Evolutionary conservation across 2,888 invertebrate genomes (phyloP).

Genomic region (Caenorhabditis doughertyi): DNA sequence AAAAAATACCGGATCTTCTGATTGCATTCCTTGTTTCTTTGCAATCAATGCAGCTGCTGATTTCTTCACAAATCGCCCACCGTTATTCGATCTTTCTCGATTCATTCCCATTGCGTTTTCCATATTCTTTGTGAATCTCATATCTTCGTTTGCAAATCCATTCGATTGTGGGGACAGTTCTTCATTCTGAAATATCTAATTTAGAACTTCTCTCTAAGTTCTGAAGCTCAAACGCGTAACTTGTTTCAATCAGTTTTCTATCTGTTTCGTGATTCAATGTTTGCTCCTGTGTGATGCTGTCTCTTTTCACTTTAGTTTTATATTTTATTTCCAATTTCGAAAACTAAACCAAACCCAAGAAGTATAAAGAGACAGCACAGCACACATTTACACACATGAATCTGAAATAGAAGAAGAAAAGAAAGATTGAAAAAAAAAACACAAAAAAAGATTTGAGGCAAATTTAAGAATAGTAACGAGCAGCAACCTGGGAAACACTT

Average conservation of each 20-base stretch:
- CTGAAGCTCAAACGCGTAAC: no score
- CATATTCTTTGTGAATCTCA: slow-evolving; percentile 31
- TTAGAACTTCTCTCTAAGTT: not conserved
- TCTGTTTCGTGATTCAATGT: not conserved
- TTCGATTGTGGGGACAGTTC: slow-evolving; percentile 13
- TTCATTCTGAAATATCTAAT: slow-evolving; percentile 39
- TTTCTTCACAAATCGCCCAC: slow-evolving; percentile 74
- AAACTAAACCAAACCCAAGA: slow-evolving; percentile 15
- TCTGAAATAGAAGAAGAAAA: slow-evolving; percentile 22
- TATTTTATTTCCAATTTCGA: slow-evolving; percentile 18
- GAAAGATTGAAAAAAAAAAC: slow-evolving; percentile 2
- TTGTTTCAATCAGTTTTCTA: not conserved
- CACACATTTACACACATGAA: slow-evolving; percentile 42
- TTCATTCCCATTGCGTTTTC: slow-evolving; percentile 44
- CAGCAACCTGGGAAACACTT: slow-evolving; percentile 48
- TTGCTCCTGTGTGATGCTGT: slow-evolving; percentile 14
- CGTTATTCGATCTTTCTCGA: slow-evolving; percentile 38
- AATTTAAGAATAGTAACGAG: slow-evolving; percentile 49
- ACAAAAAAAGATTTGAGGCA: not conserved
- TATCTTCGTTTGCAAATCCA: slow-evolving; percentile 27
- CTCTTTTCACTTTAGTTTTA: slow-evolving; percentile 17
- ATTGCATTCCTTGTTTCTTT: slow-evolving; percentile 70
- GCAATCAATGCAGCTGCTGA: slow-evolving; percentile 76
- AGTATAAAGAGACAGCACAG: slow-evolving; percentile 50
- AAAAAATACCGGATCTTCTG: slow-evolving; percentile 50